These are phyloP conservation scores for Castor canadensis DNA, from an alignment of 2,113 vertebrate genomes.

Conservation along the genomic window DNA sequence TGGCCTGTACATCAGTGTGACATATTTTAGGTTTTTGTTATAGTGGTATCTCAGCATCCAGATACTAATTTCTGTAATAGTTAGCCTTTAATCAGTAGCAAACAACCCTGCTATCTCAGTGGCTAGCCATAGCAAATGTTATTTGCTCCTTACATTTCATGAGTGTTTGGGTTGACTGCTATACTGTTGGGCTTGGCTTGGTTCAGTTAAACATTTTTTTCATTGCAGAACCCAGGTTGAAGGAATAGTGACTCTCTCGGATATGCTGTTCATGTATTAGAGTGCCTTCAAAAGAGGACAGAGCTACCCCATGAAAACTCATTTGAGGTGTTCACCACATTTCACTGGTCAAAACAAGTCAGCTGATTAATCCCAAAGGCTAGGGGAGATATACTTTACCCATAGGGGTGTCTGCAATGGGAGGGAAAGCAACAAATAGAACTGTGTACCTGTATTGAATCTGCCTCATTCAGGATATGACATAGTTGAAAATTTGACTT, in stretches of 20 bases:
- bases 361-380: neutral
- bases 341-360: neutral
- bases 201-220: neutral
- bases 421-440: neutral
- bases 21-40: neutral
- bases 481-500: neutral
- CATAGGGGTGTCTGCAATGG: neutral
- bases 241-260: neutral
- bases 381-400: neutral
- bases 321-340: neutral
- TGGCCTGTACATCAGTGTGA: neutral
- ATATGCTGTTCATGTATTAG: neutral
- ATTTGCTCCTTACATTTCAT: neutral
- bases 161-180: neutral
- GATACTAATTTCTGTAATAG: neutral
- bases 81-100: neutral
- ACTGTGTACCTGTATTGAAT: neutral
- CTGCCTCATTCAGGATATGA: neutral
- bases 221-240: neutral
- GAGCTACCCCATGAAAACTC: neutral
- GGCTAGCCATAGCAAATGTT: neutral
- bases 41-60: neutral
- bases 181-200: neutral
- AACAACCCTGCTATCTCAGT: neutral
- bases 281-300: neutral